These are phyloP conservation scores for Glyptemys insculpta DNA, from an alignment of 2,797 vertebrate species.

Conservation along the genomic window DNA sequence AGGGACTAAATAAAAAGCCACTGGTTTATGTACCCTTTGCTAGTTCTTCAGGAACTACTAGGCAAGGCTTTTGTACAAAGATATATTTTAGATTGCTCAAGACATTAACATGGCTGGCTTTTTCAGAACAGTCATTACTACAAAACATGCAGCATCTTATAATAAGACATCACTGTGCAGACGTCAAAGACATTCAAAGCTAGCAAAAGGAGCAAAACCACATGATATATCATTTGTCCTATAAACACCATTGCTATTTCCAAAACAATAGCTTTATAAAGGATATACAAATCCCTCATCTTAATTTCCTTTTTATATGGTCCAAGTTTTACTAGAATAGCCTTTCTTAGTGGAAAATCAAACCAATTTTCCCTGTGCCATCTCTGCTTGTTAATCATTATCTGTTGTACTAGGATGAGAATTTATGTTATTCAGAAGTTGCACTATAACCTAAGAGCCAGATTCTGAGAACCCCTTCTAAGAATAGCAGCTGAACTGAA, in stretches of 20 bases:
- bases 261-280: conserved; percentile 1
- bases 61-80: neutral
- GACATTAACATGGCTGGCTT: neutral
- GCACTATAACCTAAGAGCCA: neutral
- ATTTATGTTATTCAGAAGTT: neutral
- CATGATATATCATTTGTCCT: neutral
- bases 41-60: conserved; percentile 28
- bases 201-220: conserved; percentile 19
- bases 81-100: neutral
- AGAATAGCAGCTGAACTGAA: too few species aligned
- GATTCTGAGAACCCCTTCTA: neutral
- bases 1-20: conserved; percentile 6
- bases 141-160: neutral
- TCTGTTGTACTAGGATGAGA: neutral
- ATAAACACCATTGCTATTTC: conserved; percentile 7
- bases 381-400: neutral
- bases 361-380: neutral
- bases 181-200: conserved; percentile 21
- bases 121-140: conserved; percentile 6
- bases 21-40: neutral
- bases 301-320: neutral
- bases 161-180: neutral
- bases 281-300: neutral
- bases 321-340: neutral
- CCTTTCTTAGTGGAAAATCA: neutral